phyloP scores from a whole-genome alignment of 2,113 vertebrate species.

The Labrus mixtus region DNA sequence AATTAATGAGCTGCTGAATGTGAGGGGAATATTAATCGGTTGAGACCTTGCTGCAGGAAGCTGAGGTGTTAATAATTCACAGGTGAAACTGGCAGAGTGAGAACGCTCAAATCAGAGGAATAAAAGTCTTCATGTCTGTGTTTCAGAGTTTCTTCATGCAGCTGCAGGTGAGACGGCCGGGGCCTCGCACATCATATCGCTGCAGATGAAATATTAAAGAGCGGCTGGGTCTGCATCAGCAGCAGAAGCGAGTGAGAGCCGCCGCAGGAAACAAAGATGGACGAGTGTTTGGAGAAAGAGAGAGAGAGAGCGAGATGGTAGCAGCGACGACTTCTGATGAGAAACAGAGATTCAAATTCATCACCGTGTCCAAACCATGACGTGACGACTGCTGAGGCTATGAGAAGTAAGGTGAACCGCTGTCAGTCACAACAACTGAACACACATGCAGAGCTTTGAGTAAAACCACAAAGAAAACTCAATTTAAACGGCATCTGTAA shows the following conservation, averaged over 20 bases:
- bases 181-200: constrained; percentile 45
- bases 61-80: constrained; percentile 68
- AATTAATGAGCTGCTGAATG: constrained; percentile 62
- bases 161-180: constrained; percentile 52
- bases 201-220: constrained; percentile 69
- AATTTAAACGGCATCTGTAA: no score
- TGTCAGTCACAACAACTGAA: background rate
- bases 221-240: constrained; percentile 28
- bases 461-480: no score
- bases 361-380: background rate
- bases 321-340: constrained; percentile 5
- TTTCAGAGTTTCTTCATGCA: constrained; percentile 32
- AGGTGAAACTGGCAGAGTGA: constrained; percentile 44
- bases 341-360: background rate
- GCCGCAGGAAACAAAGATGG: constrained; percentile 41
- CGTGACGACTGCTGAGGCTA: background rate
- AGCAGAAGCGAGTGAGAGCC: constrained; percentile 22
- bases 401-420: background rate
- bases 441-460: no score
- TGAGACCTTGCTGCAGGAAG: constrained; percentile 57
- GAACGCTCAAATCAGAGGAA: constrained; percentile 56
- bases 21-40: constrained; percentile 42
- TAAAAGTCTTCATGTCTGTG: constrained; percentile 52
- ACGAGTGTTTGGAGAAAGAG: constrained; percentile 32
- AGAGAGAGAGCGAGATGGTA: background rate